Conservation (phyloP, 2,113 vertebrate species). For the Centropristis striata region DNA sequence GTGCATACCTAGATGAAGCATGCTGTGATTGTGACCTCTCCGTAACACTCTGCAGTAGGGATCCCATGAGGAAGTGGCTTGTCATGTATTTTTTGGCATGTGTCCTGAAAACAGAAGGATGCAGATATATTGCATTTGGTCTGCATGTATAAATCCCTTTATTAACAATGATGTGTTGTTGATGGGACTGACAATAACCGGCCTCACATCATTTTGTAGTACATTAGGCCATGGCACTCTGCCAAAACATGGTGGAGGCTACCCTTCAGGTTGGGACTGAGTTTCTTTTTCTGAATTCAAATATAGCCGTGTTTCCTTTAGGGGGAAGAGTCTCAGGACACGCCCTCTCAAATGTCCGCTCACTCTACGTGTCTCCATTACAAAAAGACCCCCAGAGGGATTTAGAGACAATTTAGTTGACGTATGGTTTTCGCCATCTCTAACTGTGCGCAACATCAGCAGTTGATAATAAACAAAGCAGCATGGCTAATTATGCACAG, state of each 20-base stretch:
- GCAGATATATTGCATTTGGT: background rate
- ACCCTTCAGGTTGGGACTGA: background rate
- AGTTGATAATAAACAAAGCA: no score
- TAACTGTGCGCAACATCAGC: no score
- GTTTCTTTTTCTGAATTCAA: background rate
- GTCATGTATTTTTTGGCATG: conserved; percentile 11
- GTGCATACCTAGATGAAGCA: background rate
- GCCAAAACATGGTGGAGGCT: background rate
- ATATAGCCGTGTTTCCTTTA: background rate
- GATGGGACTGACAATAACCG: no score
- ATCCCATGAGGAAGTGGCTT: background rate
- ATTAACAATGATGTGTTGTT: background rate
- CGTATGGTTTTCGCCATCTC: no score
- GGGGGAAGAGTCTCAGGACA: no score
- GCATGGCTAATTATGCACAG: no score
- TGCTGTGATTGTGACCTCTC: conserved; percentile 21
- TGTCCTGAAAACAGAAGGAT: conserved; percentile 35
- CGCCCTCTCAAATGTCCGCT: no score
- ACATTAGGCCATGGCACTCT: no score
- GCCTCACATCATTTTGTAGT: background rate
- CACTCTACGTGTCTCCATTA: no score
- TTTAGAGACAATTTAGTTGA: no score
- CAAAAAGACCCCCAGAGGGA: no score
- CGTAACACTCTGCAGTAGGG: background rate
- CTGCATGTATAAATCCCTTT: background rate